Percentiles rank a stretch among this genome's conserved stretches.
Conservation (phyloP, 2,888 invertebrate genomes). For the Coenonympha glycerion region DNA sequence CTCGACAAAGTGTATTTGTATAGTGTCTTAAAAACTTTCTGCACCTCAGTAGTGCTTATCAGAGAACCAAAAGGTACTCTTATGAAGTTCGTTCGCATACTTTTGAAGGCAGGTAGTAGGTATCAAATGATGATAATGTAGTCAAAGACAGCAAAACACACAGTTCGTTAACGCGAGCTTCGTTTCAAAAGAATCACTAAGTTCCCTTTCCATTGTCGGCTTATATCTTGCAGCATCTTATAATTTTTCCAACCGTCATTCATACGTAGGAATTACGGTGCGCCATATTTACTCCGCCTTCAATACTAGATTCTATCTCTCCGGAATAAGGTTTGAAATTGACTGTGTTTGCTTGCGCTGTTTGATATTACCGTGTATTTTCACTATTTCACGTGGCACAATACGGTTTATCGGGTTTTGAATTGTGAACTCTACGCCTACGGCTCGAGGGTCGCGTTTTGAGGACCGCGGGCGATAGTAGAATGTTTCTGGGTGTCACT, state of each 20-base stretch:
- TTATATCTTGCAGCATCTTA: conserved; percentile 20
- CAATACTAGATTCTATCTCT: conserved; percentile 7
- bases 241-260: conserved; percentile 21
- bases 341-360: conserved; percentile 7
- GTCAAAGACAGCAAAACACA: conserved; percentile 4
- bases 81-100: too few species aligned
- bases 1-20: too few species aligned
- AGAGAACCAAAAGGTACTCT: too few species aligned
- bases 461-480: not conserved
- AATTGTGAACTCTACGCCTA: not conserved
- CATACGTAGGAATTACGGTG: conserved; percentile 17
- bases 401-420: not conserved
- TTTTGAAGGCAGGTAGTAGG: too few species aligned
- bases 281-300: not conserved
- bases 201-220: conserved; percentile 16
- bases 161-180: conserved; percentile 11
- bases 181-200: conserved; percentile 20
- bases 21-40: too few species aligned
- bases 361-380: conserved; percentile 9
- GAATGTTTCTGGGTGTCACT: conserved; percentile 22
- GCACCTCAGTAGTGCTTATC: too few species aligned
- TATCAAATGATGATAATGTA: not conserved
- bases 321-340: conserved; percentile 14
- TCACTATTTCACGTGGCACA: conserved; percentile 7
- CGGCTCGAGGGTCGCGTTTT: not conserved